These are phyloP conservation scores for Solea senegalensis DNA, from an alignment of 2,113 vertebrate genomes.

Conservation along the genomic window DNA sequence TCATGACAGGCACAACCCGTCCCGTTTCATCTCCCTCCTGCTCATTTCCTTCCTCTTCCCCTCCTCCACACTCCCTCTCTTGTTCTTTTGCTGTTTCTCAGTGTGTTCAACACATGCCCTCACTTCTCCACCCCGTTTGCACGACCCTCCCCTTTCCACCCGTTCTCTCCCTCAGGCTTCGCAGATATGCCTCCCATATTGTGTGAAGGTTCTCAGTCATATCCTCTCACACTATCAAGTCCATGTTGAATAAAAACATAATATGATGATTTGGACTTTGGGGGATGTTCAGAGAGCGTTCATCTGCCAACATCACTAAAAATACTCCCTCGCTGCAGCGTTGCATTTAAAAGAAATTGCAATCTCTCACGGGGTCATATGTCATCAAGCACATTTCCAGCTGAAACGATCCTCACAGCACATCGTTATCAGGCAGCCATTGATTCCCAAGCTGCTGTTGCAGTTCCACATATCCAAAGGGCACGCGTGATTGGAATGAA, in stretches of 20 bases:
- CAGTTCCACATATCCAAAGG: slow-evolving; percentile 40
- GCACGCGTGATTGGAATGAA: slow-evolving; percentile 43
- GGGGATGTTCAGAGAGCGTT: slow-evolving; percentile 6
- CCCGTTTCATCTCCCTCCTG: slow-evolving; percentile 62
- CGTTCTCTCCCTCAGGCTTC: not conserved
- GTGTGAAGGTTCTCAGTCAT: too few relatives aligned
- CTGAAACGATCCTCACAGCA: slow-evolving; percentile 32
- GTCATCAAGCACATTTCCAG: slow-evolving; percentile 44
- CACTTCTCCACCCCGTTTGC: slow-evolving; percentile 4
- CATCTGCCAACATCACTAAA: slow-evolving; percentile 16
- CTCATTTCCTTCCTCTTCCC: slow-evolving; percentile 9
- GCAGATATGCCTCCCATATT: not conserved
- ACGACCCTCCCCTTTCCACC: slow-evolving; percentile 3
- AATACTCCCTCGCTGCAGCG: slow-evolving; percentile 5
- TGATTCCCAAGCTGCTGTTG: slow-evolving; percentile 50
- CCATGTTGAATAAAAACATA: slow-evolving; percentile 11
- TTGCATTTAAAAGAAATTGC: slow-evolving; percentile 2
- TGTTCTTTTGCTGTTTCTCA: slow-evolving; percentile 28
- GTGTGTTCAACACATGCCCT: slow-evolving; percentile 48
- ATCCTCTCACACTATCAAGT: not conserved
- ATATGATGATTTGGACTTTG: slow-evolving; percentile 16
- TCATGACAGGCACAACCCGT: slow-evolving; percentile 58
- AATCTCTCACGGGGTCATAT: slow-evolving; percentile 51
- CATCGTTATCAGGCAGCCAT: slow-evolving; percentile 39
- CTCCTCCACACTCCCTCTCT: slow-evolving; percentile 17